Evolutionary conservation across 2,888 invertebrate genomes (phyloP), one percentile per base, ranked within the genome.

Genomic region (Drosophila quinaria): DNA sequence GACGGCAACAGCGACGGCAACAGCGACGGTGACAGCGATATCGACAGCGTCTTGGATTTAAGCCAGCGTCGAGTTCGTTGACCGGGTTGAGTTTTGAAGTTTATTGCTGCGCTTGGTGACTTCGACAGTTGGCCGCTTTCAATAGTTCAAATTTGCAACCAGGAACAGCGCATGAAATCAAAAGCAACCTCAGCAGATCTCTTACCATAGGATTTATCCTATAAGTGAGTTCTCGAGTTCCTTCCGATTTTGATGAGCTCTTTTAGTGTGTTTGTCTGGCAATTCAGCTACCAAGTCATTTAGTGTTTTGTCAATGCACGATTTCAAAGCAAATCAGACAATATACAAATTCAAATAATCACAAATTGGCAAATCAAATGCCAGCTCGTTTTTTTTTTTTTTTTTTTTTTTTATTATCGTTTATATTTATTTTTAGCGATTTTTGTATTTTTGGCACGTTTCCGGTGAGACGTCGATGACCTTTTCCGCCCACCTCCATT

Each of bases 131-230:
- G 58, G 70, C 70, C 76, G 78, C 89, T 83, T 87, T 84, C 84
- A 81, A 85, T 88, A 86, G 82, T 82, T 84, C 90, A 87, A 89
- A 88, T 90, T 90, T 90, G 90, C 90, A 90, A 90, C 86, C 88
- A 90, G 90, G 87, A 90, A 90, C 86, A 66, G 17, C 41, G 9
- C 15, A 41, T 41, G 1, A 4, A 41, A 17, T 41, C 39, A 39
- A 39, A 9, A 55, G 3, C 22, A 39, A 3, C 41, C 39, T 5
- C 51, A 56, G 4, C 55, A 37, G 3, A 31, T 58, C 70, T 70
- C 49, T 61, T 50, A 11, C 29, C 31, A 17, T 13, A 37, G n/a
- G 60, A 74, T n/a, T n/a, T n/a, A n/a, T n/a, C n/a, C n/a, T n/a
- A n/a, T n/a, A n/a, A n/a, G n/a, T n/a, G n/a, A n/a, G 78, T 63